Evolutionary conservation across 2,888 invertebrate genomes (phyloP).

Genomic region (Sarcophaga subvicina): DNA sequence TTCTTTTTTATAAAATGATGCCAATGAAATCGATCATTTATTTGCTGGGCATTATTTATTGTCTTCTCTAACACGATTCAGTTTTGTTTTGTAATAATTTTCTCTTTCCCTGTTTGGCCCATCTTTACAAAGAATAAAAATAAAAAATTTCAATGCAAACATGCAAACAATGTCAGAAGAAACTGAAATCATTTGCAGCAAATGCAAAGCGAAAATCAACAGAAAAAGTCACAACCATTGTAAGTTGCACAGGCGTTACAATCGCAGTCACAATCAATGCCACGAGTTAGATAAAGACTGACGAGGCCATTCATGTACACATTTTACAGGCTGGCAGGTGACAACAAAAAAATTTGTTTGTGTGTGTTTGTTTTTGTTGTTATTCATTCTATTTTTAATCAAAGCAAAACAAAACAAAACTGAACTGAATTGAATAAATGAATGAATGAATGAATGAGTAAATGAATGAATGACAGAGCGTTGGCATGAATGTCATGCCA

Average conservation of each 20-base stretch:
- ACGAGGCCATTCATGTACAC: neutral
- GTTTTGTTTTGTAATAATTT: too few relatives aligned
- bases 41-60: too few relatives aligned
- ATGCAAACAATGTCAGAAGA: neutral
- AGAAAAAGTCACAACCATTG: neutral
- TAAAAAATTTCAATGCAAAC: neutral
- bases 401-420: neutral
- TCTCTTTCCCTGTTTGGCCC: too few relatives aligned
- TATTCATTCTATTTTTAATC: neutral
- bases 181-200: neutral
- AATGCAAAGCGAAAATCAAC: neutral
- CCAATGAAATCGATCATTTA: too few relatives aligned
- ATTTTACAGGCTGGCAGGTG: neutral
- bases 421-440: neutral
- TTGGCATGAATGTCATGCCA: slow-evolving; percentile 30
- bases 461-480: too few relatives aligned
- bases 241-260: neutral
- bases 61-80: too few relatives aligned
- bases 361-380: neutral
- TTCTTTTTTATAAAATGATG: too few relatives aligned
- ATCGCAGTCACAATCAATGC: neutral
- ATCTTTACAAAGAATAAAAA: neutral
- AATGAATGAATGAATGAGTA: too few relatives aligned
- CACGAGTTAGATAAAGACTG: neutral
- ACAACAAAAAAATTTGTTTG: neutral